Base-by-base conservation (phyloP, 2,113 vertebrate species). In the Cyprinus carpio region DNA sequence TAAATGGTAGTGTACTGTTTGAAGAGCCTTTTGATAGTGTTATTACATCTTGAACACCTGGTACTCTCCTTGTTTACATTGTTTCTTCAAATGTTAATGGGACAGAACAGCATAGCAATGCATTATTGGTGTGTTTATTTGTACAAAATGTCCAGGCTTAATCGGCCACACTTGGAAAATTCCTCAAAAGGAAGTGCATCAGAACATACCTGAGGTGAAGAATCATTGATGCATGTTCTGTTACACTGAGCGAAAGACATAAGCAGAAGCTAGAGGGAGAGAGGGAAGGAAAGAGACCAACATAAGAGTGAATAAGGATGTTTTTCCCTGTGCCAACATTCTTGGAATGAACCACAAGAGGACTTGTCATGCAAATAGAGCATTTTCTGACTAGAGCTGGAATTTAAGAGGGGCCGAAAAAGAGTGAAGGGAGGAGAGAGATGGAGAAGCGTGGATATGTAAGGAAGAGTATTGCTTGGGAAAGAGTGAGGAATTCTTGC, bases 41-140 rank as follows among this genome's bases (percentile, higher is more conserved):
- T 82, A 67, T 74, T 79, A 81, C 85, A 79, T 58, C 82, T 82
- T 84, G 89, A 82, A 82, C 71, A 86, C 79, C 72, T 86, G 85
- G 85, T 37, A 15, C 15, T 81, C 77, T 74, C 43, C 25, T 43
- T 85, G 65, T 81, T 85, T 85, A 81, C 77, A 69, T 43, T 54
- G 72, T 67, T 87, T 71, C 37, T 62, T 87, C 34, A 72, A 82
- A 83, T 43, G 8, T 10, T 76, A 40, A 82, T 4, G 25, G 34
- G 16, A 83, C 23, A 18, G 62, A 25, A 69, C 37, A 54, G 25
- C n/a, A 9, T 18, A 86, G 74, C 10, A 46, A 72, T 69, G 76
- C 67, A 54, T 78, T 69, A 81, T 60, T 31, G 75, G 49, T 67
- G 40, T 81, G 85, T 76, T 40, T 86, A n/a, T 69, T 72, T 56